Conservation (phyloP, 2,888 invertebrate species). For the Blera fallax region DNA sequence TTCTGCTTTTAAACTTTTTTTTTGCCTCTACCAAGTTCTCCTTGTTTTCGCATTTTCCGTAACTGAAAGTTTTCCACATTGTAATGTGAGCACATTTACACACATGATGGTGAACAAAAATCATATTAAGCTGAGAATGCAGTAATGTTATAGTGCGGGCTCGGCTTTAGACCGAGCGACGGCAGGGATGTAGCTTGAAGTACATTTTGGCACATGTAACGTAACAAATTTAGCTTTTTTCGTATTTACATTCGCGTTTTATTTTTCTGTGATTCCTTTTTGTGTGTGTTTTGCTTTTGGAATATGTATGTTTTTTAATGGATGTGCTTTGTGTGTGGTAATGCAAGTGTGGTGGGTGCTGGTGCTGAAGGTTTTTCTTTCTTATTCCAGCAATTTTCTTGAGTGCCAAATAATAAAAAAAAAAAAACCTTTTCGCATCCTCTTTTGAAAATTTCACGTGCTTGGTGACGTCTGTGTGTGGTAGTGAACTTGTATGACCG, state of each 20-base stretch:
- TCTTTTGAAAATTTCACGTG: constrained; percentile 9
- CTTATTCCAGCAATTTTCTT: constrained; percentile 46
- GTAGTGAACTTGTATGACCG: constrained; percentile 13
- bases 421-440: background rate
- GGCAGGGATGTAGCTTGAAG: constrained; percentile 20
- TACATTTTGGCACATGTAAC: constrained; percentile 55
- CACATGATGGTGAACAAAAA: background rate
- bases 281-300: constrained; percentile 19
- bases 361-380: constrained; percentile 2
- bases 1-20: constrained; percentile 19
- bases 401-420: constrained; percentile 21
- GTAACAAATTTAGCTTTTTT: constrained; percentile 26
- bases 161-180: constrained; percentile 5
- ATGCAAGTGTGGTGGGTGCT: background rate
- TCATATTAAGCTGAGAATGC: constrained; percentile 26
- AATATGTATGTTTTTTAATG: constrained; percentile 54
- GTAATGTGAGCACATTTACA: background rate
- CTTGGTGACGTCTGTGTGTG: background rate
- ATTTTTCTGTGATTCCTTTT: background rate
- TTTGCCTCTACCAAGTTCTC: background rate
- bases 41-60: constrained; percentile 25
- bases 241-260: background rate
- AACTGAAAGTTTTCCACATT: constrained; percentile 26
- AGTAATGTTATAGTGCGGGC: constrained; percentile 24
- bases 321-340: constrained; percentile 25